Base-by-base conservation (phyloP, 2,113 vertebrate species). In the Neolamprologus toae region DNA sequence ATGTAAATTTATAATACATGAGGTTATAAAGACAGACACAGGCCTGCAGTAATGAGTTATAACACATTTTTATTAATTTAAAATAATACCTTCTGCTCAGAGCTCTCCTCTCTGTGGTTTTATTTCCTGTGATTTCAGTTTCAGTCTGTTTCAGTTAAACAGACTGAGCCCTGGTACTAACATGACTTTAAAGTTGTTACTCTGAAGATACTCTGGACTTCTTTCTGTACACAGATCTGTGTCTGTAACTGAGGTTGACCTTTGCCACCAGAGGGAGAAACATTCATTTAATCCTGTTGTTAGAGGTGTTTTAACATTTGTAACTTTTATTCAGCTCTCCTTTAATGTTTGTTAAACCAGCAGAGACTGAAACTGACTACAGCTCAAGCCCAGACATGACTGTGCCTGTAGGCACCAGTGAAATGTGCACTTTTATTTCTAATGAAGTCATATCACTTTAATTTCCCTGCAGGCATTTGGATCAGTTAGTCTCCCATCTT, bases 281-380 rank as follows among this genome's bases (percentile, higher is more conserved):
- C 0, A 0, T 17, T 61, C 1, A 10, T 61, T 61, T 61, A 61
- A 61, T 61, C 28, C 3, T 6, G 26, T 61, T 33, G 2, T 31
- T 61, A 61, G 14, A 61, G 16, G 0, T 61, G 57, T 61, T 61
- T 61, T 16, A 61, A 10, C 28, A 61, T 33, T 19, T 33, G 26
- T 4, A 33, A 0, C 57, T 57, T 57, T 57, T 28, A 57, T 57
- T 28, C 7, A 28, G 12, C 23, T 57, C 23, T 57, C 54, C 7
- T 57, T 3, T 57, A 57, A 57, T 57, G 1, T 8, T 57, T 57
- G 12, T 16, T 57, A 8, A 28, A 57, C 7, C 55, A 59, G 55
- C 2, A 59, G 23, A 59, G 0, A 59, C 55, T 0, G 55, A 53
- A 53, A 53, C 51, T 21, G 0, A 53, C 51, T 21, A 0, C 5